phyloP scores from a whole-genome alignment of 2,888 invertebrate genomes.

The Ophraella communa region DNA sequence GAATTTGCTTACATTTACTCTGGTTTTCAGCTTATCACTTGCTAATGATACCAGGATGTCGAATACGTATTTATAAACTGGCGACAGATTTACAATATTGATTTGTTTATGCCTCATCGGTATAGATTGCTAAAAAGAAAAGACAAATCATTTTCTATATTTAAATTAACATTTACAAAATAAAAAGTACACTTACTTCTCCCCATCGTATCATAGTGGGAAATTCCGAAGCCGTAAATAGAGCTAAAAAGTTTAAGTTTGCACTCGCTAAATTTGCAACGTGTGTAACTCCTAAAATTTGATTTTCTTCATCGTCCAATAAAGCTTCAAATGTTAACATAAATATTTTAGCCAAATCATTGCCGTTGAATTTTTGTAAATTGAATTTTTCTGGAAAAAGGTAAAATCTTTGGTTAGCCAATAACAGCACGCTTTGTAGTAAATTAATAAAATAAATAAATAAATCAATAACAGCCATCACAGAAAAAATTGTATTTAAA shows the following conservation, averaged over 20 bases:
- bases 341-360: constrained; percentile 75
- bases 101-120: constrained; percentile 82
- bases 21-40: constrained; percentile 74
- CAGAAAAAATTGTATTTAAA: no score
- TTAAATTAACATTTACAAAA: not conserved
- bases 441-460: no score
- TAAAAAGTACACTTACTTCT: constrained; percentile 65
- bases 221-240: constrained; percentile 78
- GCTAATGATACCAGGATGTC: constrained; percentile 75
- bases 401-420: no score
- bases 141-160: constrained; percentile 17
- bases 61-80: constrained; percentile 76
- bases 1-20: constrained; percentile 64
- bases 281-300: constrained; percentile 77
- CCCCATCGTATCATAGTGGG: constrained; percentile 76
- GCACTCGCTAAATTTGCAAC: constrained; percentile 72
- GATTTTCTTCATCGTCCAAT: constrained; percentile 76
- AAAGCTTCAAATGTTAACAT: constrained; percentile 76
- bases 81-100: constrained; percentile 74
- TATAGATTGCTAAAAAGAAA: constrained; percentile 70
- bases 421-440: no score
- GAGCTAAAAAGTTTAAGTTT: constrained; percentile 69
- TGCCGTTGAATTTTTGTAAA: constrained; percentile 69
- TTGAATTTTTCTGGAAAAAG: constrained; percentile 72
- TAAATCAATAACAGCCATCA: no score